phyloP scores from a whole-genome alignment of 2,888 invertebrate species.

The Teleiodes luculella region DNA sequence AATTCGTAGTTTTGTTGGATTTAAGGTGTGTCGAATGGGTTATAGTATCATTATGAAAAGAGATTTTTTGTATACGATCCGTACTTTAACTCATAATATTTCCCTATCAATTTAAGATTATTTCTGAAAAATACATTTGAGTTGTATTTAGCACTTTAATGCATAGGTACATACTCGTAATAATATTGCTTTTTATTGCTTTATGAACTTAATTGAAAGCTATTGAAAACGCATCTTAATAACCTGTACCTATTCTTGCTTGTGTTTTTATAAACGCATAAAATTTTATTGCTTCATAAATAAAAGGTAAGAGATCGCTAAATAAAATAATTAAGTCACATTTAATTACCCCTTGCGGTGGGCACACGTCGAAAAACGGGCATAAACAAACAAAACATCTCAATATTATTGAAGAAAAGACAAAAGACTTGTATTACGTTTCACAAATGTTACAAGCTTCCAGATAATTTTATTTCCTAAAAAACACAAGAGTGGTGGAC shows the following conservation, averaged over 20 bases:
- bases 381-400: constrained; percentile 64
- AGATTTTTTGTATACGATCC: no score
- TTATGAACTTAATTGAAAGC: not conserved
- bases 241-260: not conserved
- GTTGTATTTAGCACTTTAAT: no score
- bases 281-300: constrained; percentile 17
- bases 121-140: no score
- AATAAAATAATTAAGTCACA: constrained; percentile 51
- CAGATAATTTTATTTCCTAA: no score
- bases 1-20: constrained; percentile 5
- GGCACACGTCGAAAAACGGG: constrained; percentile 39
- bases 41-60: no score
- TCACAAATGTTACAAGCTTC: no score
- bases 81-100: no score
- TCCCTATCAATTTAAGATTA: no score
- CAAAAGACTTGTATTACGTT: constrained; percentile 14
- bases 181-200: no score
- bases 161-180: no score
- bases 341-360: constrained; percentile 39
- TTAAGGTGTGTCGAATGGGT: not conserved
- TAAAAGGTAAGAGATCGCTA: constrained; percentile 22
- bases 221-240: constrained; percentile 6
- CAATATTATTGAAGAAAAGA: constrained; percentile 46
- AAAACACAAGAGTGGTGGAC: no score
- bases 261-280: constrained; percentile 12